phyloP scores from a whole-genome alignment of 2,797 vertebrate species.

The Dromococcyx pavoninus region DNA sequence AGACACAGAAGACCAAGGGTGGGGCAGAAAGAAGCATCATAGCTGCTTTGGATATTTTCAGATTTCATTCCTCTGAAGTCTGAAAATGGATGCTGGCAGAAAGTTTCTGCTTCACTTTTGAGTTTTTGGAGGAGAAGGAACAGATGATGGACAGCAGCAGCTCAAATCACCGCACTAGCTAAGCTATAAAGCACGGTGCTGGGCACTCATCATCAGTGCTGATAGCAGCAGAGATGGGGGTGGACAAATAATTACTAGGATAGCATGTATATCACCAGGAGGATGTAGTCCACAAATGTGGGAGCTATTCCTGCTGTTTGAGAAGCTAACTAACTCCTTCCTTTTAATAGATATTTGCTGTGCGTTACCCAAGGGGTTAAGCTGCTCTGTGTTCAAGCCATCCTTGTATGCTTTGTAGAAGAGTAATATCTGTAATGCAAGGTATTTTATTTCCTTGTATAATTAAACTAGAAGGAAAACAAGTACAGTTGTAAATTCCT shows the following conservation, averaged over 20 bases:
- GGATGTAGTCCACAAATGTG: conserved; percentile 2
- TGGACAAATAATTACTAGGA: conserved; percentile 39
- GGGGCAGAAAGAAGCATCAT: neutral
- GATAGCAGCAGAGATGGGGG: conserved; percentile 46
- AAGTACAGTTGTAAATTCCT: neutral
- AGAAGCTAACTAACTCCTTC: neutral
- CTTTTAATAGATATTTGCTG: neutral
- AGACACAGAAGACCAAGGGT: neutral
- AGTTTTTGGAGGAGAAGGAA: conserved; percentile 38
- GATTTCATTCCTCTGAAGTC: neutral
- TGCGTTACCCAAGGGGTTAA: neutral
- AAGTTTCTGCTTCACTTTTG: conserved; percentile 2
- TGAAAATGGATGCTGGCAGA: conserved; percentile 27
- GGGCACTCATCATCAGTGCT: neutral
- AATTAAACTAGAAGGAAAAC: conserved; percentile 24
- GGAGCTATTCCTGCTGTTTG: neutral
- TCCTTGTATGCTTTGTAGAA: neutral
- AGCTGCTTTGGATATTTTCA: neutral
- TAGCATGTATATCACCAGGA: neutral
- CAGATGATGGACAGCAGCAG: conserved; percentile 39
- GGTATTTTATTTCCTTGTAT: conserved; percentile 1
- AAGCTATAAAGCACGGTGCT: neutral
- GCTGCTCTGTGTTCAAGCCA: neutral
- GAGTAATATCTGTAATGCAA: neutral
- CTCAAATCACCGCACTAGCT: neutral